Evolutionary conservation across 2,888 invertebrate species (phyloP).

Genomic region (Muscina levida): DNA sequence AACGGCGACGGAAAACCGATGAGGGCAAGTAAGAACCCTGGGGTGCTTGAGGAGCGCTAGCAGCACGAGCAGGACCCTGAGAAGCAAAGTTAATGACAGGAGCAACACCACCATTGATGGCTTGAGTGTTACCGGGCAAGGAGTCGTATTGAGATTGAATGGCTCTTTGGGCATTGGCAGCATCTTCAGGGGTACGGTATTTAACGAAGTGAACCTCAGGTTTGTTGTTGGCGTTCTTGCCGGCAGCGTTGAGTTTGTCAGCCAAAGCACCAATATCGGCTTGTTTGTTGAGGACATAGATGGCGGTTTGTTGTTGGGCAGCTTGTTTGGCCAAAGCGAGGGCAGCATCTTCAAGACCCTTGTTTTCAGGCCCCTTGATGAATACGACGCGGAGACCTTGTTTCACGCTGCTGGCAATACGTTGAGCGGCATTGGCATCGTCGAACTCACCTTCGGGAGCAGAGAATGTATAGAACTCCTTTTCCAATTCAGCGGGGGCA

Average conservation of each 20-base stretch:
- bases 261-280: conserved; percentile 74
- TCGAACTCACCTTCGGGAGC: conserved; percentile 73
- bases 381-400: conserved; percentile 73
- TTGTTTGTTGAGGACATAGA: conserved; percentile 76
- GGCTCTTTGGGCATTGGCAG: conserved; percentile 75
- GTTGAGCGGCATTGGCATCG: conserved; percentile 70
- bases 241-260: conserved; percentile 72
- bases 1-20: conserved; percentile 64
- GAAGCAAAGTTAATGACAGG: conserved; percentile 74
- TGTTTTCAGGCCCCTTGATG: conserved; percentile 78
- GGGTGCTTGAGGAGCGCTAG: conserved; percentile 66
- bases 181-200: conserved; percentile 77
- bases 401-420: conserved; percentile 75
- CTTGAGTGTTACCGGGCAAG: conserved; percentile 70
- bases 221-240: conserved; percentile 72
- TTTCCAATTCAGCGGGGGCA: conserved; percentile 39
- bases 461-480: conserved; percentile 72
- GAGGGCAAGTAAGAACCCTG: conserved; percentile 71
- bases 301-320: conserved; percentile 75
- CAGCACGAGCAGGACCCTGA: conserved; percentile 65
- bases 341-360: conserved; percentile 74
- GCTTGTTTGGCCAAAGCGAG: conserved; percentile 73
- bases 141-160: conserved; percentile 76
- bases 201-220: conserved; percentile 78
- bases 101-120: conserved; percentile 73